These are phyloP conservation scores for Willisornis vidua DNA, from an alignment of 2,113 vertebrate species.

Conservation along the genomic window DNA sequence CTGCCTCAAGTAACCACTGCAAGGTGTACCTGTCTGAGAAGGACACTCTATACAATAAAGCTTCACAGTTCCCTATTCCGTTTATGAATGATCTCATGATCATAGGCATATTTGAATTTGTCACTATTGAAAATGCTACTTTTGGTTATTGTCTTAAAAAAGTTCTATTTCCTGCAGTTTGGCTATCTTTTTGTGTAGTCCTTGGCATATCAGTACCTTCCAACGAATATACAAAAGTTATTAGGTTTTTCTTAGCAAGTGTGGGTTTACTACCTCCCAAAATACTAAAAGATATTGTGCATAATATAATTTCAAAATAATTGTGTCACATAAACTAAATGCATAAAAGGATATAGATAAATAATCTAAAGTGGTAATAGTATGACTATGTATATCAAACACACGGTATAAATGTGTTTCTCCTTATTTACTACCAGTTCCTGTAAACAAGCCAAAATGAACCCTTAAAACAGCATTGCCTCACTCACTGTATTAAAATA, in stretches of 20 bases:
- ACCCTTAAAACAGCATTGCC: background rate
- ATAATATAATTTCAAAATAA: background rate
- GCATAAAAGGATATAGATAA: background rate
- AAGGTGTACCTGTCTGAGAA: background rate
- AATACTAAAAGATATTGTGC: background rate
- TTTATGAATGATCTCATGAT: background rate
- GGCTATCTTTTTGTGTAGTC: background rate
- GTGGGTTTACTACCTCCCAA: background rate
- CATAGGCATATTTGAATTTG: background rate
- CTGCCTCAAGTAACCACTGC: background rate
- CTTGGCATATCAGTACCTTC: background rate
- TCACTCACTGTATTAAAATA: background rate
- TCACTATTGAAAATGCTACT: background rate
- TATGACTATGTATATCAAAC: background rate
- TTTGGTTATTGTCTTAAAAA: background rate
- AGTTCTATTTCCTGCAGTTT: background rate
- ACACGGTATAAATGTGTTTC: background rate
- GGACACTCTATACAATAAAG: rapidly evolving
- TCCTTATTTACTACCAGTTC: background rate
- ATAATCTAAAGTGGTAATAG: background rate
- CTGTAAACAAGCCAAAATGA: background rate
- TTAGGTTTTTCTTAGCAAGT: background rate
- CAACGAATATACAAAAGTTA: background rate
- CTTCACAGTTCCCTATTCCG: background rate
- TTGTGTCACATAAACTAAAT: background rate